Evolutionary conservation across 2,888 invertebrate genomes (phyloP), one percentile per base, ranked within the genome.

Genomic region (Syrphus vitripennis): DNA sequence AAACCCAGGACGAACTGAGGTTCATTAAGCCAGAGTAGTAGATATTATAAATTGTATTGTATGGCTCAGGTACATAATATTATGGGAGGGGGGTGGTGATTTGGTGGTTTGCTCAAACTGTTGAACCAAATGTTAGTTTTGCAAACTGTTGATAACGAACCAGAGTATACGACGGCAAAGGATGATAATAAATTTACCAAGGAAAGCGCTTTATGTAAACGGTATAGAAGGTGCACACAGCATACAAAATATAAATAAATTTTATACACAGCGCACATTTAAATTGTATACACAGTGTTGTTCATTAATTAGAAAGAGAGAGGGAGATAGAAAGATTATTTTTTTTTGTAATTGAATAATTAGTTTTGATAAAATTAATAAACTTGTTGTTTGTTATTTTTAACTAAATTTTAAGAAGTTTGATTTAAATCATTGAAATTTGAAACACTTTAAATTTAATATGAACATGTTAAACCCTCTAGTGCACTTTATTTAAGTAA

Each of bases 71-170:
- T n/a, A n/a, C n/a, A n/a, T n/a, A n/a, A n/a, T n/a, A n/a, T n/a
- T n/a, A n/a, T 71, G 57, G 21, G 9, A 37, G 48, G 53, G 21
- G 14, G 9, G 19, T 10, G 57, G 34, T 21, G 40, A 34, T 72
- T 53, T 77, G 48, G 67, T 67, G 50, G 48, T 72, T 69, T 67
- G 42, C 37, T 57, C 61, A 67, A 69, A 59, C 24, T 42, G 34
- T 55, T 72, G 59, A 65, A 59, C 24, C 7, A 29, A 40, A 67
- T 67, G 67, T 67, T 48, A 67, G 26, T 70, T 76, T 70, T 42
- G 72, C 53, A 83, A 83, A 79, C 83, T 83, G 83, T 78, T 83
- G 83, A 83, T 67, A 72, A 74, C 67, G 45, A 29, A 19, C 34
- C 59, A n/a, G n/a, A n/a, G n/a, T n/a, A n/a, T n/a, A n/a, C 45